Percentiles rank a stretch among this genome's conserved stretches.
phyloP scores from a whole-genome alignment of 2,113 vertebrate genomes.

The Onychostruthus taczanowskii region DNA sequence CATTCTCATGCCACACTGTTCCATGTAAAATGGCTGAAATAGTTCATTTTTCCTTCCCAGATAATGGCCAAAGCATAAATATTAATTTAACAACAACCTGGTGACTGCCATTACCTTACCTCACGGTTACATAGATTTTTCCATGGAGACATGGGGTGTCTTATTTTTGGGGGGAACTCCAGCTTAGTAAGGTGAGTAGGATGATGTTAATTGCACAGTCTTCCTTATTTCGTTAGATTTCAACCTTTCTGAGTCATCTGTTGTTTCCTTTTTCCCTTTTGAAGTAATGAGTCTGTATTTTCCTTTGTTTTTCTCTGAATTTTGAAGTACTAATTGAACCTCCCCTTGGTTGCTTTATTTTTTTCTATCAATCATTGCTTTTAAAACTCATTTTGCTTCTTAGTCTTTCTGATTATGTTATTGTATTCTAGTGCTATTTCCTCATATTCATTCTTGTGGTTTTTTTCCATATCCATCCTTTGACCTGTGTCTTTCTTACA shows the following conservation, averaged over 20 bases:
- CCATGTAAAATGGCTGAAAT: background rate
- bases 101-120: background rate
- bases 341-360: background rate
- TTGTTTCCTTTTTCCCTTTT: background rate
- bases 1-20: background rate
- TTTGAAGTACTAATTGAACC: background rate
- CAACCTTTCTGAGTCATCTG: background rate
- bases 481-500: background rate
- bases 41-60: background rate
- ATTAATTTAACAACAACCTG: background rate
- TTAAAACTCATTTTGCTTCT: background rate
- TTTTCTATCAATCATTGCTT: background rate
- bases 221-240: background rate
- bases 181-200: background rate
- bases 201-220: background rate
- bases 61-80: background rate
- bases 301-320: background rate
- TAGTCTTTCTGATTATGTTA: background rate
- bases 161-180: background rate
- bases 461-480: background rate
- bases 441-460: background rate
- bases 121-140: background rate
- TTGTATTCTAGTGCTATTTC: background rate
- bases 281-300: background rate
- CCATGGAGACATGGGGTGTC: background rate